Base-by-base conservation (phyloP, 1,140 invertebrate genomes). In the Pinna nobilis region DNA sequence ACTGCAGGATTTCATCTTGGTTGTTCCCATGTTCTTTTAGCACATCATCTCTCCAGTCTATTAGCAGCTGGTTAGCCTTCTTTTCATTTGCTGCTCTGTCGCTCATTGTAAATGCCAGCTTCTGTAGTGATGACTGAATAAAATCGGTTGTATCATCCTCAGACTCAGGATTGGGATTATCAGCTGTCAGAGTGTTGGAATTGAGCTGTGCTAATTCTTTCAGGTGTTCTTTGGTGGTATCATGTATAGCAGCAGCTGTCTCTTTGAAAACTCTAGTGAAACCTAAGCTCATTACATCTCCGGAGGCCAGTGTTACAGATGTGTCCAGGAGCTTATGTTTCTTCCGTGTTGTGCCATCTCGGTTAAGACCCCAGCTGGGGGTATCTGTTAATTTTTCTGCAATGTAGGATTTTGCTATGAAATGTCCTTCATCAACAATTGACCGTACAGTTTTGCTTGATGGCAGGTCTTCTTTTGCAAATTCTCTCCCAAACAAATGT, bases 351-450 rank as follows among this genome's bases (percentile, higher is more conserved):
- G 75, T 72, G 1, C 65, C 65, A 59, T 77, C 75, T 25, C 70
- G 3, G 41, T 53, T 55, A 0, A 77, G n/a, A 20, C 70, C 69
- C 50, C 66, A 68, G 23, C 55, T 63, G n/a, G 44, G 28, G 11
- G 35, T n/a, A 6, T 51, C 37, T n/a, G 59, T 41, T 20, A 72
- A 33, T 57, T 63, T 35, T 37, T 77, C 33, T 3, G 74, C 41
- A 35, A 72, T 68, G 50, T 28, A 77, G 28, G 55, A 59, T 59
- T 77, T 71, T 41, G 74, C 74, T 6, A 68, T 9, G 35, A 32
- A 77, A 33, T 72, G 69, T n/a, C 74, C 74, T 59, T 77, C 55
- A 59, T 77, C 74, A 28, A 77, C 65, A 28, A 72, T 77, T 23
- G 39, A 41, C 32, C 68, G 64, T 15, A 69, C 50, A 15, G 57